phyloP scores from a whole-genome alignment of 2,888 invertebrate genomes.

The Drosophila meridionalis region DNA sequence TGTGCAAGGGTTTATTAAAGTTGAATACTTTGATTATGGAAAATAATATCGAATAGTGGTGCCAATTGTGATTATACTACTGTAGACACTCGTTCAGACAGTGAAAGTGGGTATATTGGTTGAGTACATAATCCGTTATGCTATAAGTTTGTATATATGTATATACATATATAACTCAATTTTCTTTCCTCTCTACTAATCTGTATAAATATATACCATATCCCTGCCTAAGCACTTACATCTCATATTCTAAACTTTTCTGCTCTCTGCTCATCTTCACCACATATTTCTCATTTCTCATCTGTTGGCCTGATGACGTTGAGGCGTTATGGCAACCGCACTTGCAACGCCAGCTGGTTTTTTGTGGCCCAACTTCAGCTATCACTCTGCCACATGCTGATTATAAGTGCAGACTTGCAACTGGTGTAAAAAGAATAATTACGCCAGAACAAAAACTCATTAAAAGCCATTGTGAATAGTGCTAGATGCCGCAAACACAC shows the following conservation, averaged over 20 bases:
- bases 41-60: neutral
- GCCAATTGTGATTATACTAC: too few relatives aligned
- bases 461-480: conserved; percentile 55
- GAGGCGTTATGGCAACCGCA: neutral
- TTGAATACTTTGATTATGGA: neutral
- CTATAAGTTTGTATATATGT: neutral
- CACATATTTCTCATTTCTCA: neutral
- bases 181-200: neutral
- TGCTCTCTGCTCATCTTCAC: neutral
- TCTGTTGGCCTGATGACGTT: neutral
- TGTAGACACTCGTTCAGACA: too few relatives aligned
- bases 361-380: conserved; percentile 12
- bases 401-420: conserved; percentile 35
- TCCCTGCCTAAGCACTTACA: too few relatives aligned
- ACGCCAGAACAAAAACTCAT: conserved; percentile 69
- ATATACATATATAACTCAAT: neutral
- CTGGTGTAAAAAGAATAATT: conserved; percentile 65
- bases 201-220: neutral
- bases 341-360: neutral
- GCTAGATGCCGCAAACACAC: conserved; percentile 50
- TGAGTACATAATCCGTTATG: neutral
- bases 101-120: neutral
- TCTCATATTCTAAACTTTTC: neutral
- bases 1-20: neutral
- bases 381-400: conserved; percentile 31